Conservation (phyloP, 64 coral and sea anemone species). For the Porites lutea region DNA sequence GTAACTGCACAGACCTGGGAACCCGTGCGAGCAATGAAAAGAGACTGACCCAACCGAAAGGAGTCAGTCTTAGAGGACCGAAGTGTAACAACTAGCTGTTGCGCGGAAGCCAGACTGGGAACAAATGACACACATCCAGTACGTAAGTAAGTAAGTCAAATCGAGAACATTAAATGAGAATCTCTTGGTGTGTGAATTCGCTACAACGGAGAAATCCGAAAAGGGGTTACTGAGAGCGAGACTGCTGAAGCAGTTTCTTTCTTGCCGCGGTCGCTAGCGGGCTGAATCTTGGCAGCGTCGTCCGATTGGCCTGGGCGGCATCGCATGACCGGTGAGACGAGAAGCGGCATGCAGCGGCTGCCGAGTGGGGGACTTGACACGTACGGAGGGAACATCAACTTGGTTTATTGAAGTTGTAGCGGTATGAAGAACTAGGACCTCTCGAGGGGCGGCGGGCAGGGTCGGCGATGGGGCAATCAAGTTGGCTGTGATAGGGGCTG, state of each 20-base stretch:
- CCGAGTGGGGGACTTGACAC: not conserved
- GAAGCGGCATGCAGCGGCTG: not conserved
- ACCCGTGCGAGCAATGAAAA: not conserved
- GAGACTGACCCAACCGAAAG: not conserved
- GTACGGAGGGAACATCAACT: not conserved
- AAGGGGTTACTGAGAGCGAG: not conserved
- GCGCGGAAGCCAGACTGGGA: conserved; percentile 9
- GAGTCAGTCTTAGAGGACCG: not conserved
- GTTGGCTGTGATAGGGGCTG: not conserved
- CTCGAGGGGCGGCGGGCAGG: not conserved
- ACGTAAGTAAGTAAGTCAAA: not conserved
- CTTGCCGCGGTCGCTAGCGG: too few species aligned
- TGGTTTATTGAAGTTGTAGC: not conserved
- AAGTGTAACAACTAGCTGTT: not conserved
- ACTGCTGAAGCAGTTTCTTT: too few species aligned
- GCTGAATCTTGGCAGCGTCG: too few species aligned
- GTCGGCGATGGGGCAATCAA: not conserved
- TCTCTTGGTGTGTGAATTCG: not conserved
- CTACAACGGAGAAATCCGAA: not conserved
- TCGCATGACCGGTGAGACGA: not conserved
- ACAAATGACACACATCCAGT: not conserved
- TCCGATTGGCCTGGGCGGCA: not conserved
- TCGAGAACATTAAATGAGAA: not conserved
- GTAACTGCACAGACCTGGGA: not conserved
- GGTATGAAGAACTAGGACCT: not conserved